Evolutionary conservation across 2,113 vertebrate genomes (phyloP).

Genomic region (Uria lomvia): DNA sequence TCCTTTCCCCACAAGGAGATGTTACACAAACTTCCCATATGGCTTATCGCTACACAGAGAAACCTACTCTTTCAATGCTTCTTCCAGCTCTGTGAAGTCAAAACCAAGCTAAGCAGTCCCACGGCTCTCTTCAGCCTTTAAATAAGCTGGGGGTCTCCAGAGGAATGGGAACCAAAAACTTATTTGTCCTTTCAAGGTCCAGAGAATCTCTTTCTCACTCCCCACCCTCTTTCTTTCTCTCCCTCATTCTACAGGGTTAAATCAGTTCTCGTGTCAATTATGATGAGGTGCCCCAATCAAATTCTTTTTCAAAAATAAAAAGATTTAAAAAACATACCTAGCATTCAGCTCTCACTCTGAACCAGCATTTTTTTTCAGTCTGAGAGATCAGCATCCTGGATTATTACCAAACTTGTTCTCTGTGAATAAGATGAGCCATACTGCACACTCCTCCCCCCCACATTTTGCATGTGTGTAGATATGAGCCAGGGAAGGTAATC

Average conservation of each 20-base stretch:
- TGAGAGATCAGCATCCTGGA: not conserved
- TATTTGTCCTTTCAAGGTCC: not conserved
- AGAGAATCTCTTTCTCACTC: not conserved
- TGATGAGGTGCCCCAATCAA: not conserved
- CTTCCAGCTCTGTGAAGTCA: constrained; percentile 10
- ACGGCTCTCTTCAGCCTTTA: not conserved
- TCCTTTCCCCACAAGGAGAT: constrained; percentile 5
- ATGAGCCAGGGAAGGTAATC: not conserved
- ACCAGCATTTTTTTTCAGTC: not conserved
- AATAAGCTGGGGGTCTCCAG: not conserved
- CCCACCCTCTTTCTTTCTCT: not conserved
- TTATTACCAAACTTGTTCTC: not conserved
- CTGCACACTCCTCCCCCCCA: not conserved
- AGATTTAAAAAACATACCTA: not conserved
- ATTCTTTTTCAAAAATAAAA: not conserved
- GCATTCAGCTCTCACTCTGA: not conserved
- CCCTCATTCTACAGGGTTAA: not conserved
- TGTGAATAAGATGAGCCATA: not conserved
- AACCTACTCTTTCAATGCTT: not conserved
- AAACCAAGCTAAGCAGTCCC: constrained; percentile 7
- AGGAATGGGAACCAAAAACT: not conserved
- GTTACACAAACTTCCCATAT: constrained; percentile 28
- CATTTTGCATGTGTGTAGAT: not conserved
- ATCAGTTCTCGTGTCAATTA: not conserved
- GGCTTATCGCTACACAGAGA: constrained; percentile 12